Base-by-base conservation (phyloP, 1,140 invertebrate genomes). In the Drosophila orosa region DNA sequence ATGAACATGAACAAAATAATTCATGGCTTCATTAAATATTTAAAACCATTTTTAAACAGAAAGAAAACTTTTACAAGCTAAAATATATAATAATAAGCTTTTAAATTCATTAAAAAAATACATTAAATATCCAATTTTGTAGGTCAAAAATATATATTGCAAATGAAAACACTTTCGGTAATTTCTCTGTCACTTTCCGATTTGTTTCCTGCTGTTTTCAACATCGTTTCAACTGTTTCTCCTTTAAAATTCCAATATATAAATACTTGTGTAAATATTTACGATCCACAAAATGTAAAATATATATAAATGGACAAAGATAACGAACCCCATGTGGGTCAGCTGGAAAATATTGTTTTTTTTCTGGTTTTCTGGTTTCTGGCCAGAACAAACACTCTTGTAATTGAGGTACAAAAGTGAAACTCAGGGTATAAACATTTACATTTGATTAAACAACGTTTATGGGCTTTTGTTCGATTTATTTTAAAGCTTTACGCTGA, bases 381-480 rank as follows among this genome's bases (percentile, higher is more conserved):
- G 33, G 27, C 9, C 48, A 84, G 76, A 84, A 84, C 65, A 62
- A 75, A 78, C 74, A 50, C 48, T 61, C 42, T 61, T 54, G 59
- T 50, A 44, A 62, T 80, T 57, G 19, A 55, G 61, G 65, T 77
- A 44, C 67, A 86, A 86, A 86, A 87, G 83, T 86, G 84, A 86
- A 86, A 86, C 76, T 86, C 69, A 13, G 31, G 61, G 35, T 45
- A 68, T 76, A 86, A 86, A 87, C 71, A 87, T 83, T 87, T 65
- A 85, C 82, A 81, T 87, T 72, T 89, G 78, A 86, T 87, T 83
- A 83, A 86, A 87, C 45, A 74, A 63, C 77, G 63, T 86, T 85
- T 85, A 85, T 85, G 78, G 77, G 68, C 67, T 79, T 72, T 57
- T 62, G 66, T 69, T 69, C 50, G 68, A 73, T 80, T 73, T 76